Conservation (phyloP, 2,888 invertebrate genomes). For the Phyllotreta cruciferae region DNA sequence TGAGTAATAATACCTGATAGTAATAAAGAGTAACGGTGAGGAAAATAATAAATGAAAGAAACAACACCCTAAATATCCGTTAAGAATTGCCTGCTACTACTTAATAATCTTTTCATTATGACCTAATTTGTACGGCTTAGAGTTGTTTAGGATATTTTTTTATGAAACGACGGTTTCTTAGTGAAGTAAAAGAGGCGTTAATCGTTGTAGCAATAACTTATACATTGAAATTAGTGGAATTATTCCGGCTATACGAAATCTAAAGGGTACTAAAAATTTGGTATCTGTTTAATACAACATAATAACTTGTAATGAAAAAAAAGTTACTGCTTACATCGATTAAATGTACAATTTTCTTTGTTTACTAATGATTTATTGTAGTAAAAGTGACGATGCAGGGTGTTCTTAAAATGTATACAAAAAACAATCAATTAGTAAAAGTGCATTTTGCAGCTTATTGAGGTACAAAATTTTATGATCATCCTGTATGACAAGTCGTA, state of each 20-base stretch:
- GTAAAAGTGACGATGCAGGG: slow-evolving; percentile 4
- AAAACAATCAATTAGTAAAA: no score
- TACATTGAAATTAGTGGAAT: no score
- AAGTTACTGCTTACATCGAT: slow-evolving; percentile 13
- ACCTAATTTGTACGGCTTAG: slow-evolving; percentile 45
- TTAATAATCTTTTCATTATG: slow-evolving; percentile 26
- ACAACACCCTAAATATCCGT: slow-evolving; percentile 13
- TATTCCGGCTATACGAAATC: not conserved
- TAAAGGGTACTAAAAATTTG: not conserved
- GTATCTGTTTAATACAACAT: no score
- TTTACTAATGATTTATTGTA: slow-evolving; percentile 10
- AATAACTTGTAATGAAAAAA: no score
- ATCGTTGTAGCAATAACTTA: slow-evolving; percentile 21
- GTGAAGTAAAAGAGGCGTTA: slow-evolving; percentile 22
- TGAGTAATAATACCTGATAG: slow-evolving; percentile 16
- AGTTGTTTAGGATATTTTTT: slow-evolving; percentile 43
- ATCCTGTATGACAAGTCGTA: slow-evolving; percentile 10
- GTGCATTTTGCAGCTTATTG: not conserved
- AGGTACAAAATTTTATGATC: slow-evolving; percentile 1
- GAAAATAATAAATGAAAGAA: slow-evolving; percentile 9
- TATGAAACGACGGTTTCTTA: slow-evolving; percentile 28
- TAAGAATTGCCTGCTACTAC: slow-evolving; percentile 38
- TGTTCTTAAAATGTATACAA: slow-evolving; percentile 1
- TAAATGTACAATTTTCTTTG: slow-evolving; percentile 1
- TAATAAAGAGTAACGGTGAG: slow-evolving; percentile 15